A percentile compares a stretch with the other conserved stretches of the same genome.
Evolutionary conservation across 2,888 invertebrate species (phyloP).

Genomic region (Mechanitis mazaeus): DNA sequence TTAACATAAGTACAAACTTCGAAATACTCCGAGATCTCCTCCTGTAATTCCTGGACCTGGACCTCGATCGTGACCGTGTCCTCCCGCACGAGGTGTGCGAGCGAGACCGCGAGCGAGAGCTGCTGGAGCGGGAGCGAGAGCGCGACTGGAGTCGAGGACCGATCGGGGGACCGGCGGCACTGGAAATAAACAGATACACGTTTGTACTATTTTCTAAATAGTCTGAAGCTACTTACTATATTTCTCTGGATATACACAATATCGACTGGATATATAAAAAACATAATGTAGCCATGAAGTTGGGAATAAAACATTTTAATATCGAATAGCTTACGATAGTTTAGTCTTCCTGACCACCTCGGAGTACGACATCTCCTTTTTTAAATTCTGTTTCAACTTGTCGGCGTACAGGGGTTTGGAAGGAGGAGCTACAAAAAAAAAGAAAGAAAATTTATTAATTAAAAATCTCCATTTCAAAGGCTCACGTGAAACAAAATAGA

Average conservation of each 20-base stretch:
- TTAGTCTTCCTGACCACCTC: conserved; percentile 56
- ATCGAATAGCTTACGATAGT: conserved; percentile 39
- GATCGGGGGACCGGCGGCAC: conserved; percentile 44
- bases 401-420: conserved; percentile 60
- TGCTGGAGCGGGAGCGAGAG: conserved; percentile 28
- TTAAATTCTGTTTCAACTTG: conserved; percentile 64
- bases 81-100: conserved; percentile 55
- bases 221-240: too few relatives aligned
- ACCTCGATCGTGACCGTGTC: conserved; percentile 48
- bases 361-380: conserved; percentile 53
- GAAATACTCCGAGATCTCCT: conserved; percentile 55
- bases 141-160: conserved; percentile 45
- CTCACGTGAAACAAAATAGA: too few relatives aligned
- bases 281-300: too few relatives aligned
- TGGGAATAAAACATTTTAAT: too few relatives aligned
- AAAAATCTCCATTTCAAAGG: background rate
- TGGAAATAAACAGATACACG: conserved; percentile 23
- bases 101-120: conserved; percentile 45
- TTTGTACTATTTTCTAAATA: too few relatives aligned
- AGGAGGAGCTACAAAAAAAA: conserved; percentile 37
- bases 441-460: conserved; percentile 3
- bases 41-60: conserved; percentile 44
- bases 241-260: too few relatives aligned
- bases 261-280: background rate
- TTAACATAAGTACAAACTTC: conserved; percentile 56